Conservation (phyloP, 2,797 vertebrate genomes). For the Paedocypris micromegethes region DNA sequence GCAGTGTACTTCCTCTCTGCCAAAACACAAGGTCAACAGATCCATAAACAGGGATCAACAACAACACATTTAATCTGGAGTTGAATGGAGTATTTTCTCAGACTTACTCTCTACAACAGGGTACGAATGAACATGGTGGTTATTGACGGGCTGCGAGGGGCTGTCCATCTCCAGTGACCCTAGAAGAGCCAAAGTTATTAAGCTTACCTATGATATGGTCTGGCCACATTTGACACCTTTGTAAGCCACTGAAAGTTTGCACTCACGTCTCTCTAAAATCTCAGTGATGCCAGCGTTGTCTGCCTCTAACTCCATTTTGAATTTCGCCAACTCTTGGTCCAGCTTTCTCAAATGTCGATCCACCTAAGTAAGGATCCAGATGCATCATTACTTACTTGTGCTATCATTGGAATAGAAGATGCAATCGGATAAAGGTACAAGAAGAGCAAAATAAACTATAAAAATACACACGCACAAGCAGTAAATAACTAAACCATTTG, state of each 20-base stretch:
- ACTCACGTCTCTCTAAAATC: slow-evolving; percentile 94
- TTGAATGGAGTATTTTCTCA: not conserved
- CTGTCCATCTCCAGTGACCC: slow-evolving; percentile 97
- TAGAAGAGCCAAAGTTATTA: slow-evolving; percentile 46
- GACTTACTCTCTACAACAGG: slow-evolving; percentile 87
- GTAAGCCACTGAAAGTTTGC: slow-evolving; percentile 6
- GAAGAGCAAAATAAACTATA: not conserved
- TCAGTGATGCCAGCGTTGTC: slow-evolving; percentile 99
- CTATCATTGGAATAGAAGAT: not conserved
- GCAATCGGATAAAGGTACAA: not conserved
- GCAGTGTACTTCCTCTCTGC: slow-evolving; percentile 94
- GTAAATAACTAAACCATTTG: not conserved
- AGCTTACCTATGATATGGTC: no score
- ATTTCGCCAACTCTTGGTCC: slow-evolving; percentile 97
- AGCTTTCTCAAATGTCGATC: slow-evolving; percentile 94
- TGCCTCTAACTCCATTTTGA: slow-evolving; percentile 99
- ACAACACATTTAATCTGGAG: not conserved
- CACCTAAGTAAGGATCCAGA: slow-evolving; percentile 70
- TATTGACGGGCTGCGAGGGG: slow-evolving; percentile 95
- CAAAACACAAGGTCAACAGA: slow-evolving; percentile 11
- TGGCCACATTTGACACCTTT: not conserved
- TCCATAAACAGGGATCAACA: not conserved
- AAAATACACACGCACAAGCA: no score
- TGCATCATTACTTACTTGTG: not conserved
- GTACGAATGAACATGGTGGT: slow-evolving; percentile 94